phyloP scores from a whole-genome alignment of 2,797 vertebrate species.

The Natrix natrix region DNA sequence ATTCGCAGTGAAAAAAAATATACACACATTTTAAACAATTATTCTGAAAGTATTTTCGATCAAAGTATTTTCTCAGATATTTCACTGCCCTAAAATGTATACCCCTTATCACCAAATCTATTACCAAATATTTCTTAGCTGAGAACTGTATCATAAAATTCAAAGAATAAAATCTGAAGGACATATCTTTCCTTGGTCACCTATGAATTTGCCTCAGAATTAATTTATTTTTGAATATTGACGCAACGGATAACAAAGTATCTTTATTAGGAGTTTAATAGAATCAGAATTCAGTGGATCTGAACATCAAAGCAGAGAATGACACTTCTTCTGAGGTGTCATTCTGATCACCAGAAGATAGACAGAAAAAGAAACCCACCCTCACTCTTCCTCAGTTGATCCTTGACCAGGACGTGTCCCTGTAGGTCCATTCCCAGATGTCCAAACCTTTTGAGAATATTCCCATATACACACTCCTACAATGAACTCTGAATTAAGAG shows the following conservation, averaged over 20 bases:
- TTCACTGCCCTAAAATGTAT: background rate
- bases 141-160: background rate
- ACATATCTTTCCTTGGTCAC: background rate
- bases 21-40: background rate
- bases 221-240: background rate
- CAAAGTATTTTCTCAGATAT: background rate
- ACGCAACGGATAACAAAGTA: background rate
- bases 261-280: background rate
- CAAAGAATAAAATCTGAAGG: background rate
- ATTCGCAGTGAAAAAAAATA: background rate
- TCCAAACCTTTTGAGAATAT: background rate
- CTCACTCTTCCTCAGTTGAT: background rate
- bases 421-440: background rate
- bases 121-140: background rate
- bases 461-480: background rate
- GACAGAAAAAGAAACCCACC: background rate
- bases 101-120: background rate
- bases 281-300: background rate
- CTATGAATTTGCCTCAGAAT: background rate
- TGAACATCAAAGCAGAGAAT: background rate
- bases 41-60: background rate
- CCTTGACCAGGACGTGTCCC: background rate
- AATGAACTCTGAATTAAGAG: background rate
- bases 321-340: background rate
- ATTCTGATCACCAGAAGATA: background rate